These are phyloP conservation scores for Rhodeus uyekii DNA, from an alignment of 2,797 vertebrate species.

Conservation along the genomic window DNA sequence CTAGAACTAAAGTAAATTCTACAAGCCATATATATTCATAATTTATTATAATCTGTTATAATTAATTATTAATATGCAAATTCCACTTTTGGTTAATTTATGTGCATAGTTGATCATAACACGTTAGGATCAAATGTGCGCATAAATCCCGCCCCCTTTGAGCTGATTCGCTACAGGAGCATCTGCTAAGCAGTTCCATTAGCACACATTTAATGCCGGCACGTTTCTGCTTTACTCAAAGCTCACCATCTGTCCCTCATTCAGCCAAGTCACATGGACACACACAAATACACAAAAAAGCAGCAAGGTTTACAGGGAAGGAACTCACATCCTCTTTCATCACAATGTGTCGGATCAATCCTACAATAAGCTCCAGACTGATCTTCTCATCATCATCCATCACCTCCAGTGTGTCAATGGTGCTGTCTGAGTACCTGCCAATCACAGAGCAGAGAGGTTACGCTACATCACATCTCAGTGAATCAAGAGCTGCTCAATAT, in stretches of 20 bases:
- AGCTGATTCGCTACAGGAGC: too few relatives aligned
- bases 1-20: too few relatives aligned
- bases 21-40: too few relatives aligned
- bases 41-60: too few relatives aligned
- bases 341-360: slow-evolving; percentile 89
- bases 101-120: too few relatives aligned
- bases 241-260: slow-evolving; percentile 47
- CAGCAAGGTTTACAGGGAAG: neutral
- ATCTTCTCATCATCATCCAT: slow-evolving; percentile 92
- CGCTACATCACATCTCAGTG: neutral
- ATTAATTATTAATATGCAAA: too few relatives aligned
- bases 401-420: slow-evolving; percentile 82
- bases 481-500: neutral
- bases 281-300: neutral
- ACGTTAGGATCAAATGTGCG: too few relatives aligned
- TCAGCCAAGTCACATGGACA: slow-evolving; percentile 1
- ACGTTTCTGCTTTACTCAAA: slow-evolving; percentile 62
- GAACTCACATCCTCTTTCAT: slow-evolving; percentile 82
- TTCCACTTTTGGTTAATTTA: too few relatives aligned
- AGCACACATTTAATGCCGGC: slow-evolving; percentile 63
- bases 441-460: slow-evolving; percentile 32
- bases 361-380: slow-evolving; percentile 88
- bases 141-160: too few relatives aligned
- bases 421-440: slow-evolving; percentile 87
- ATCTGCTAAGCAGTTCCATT: slow-evolving; percentile 68